These are phyloP conservation scores for Alviniconcha marisindica DNA, from an alignment of 1,140 invertebrate genomes.

Conservation along the genomic window DNA sequence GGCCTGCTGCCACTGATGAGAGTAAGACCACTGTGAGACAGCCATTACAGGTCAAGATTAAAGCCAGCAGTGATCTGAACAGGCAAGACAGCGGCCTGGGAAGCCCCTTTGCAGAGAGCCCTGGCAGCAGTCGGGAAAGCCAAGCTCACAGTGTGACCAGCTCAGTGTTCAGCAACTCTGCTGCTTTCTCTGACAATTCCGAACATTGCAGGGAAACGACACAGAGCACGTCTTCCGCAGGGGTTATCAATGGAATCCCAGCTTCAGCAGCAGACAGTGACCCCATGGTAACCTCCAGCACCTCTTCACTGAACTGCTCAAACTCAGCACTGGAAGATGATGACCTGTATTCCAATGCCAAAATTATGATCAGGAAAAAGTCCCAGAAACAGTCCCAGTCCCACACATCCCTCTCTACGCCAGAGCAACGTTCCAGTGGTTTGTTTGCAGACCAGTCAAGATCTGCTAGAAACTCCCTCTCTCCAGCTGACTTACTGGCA, in stretches of 20 bases:
- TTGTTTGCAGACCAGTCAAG: constrained; percentile 3
- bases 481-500: constrained; percentile 13
- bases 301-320: constrained; percentile 20
- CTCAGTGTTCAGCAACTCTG: constrained; percentile 39
- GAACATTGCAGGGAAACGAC: neutral
- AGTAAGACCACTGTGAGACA: neutral
- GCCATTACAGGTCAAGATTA: constrained; percentile 12
- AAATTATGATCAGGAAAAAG: constrained; percentile 50
- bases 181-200: constrained; percentile 2
- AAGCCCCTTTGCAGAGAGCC: constrained; percentile 44
- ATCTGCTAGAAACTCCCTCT: constrained; percentile 15
- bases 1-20: neutral
- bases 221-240: neutral
- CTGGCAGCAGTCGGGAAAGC: constrained; percentile 30
- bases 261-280: neutral
- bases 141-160: constrained; percentile 11
- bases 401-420: constrained; percentile 13
- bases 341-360: constrained; percentile 54
- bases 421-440: neutral
- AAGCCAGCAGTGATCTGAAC: constrained; percentile 27
- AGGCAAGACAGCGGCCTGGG: constrained; percentile 50
- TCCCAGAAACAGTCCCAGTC: constrained; percentile 46
- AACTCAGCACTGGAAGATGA: constrained; percentile 37
- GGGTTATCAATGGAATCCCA: neutral
- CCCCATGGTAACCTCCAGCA: neutral